Percentiles rank a stretch among this genome's conserved stretches.
phyloP scores from a whole-genome alignment of 2,113 vertebrate species.

The Ramphastos sulfuratus region DNA sequence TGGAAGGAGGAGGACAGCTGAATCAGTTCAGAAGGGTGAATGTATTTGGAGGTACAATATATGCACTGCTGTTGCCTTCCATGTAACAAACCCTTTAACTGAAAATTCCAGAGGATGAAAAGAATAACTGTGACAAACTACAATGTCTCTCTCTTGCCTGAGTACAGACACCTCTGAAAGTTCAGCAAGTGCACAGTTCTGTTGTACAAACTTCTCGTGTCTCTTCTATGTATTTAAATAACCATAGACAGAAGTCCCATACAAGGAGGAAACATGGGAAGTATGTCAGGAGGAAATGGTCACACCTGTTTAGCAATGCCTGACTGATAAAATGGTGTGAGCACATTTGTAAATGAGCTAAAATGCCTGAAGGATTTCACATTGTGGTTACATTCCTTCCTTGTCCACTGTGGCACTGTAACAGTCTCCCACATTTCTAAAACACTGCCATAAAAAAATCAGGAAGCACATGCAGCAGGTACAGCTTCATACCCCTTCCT shows the following conservation, averaged over 20 bases:
- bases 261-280: neutral
- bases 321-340: slow-evolving; percentile 62
- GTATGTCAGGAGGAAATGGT: slow-evolving; percentile 18
- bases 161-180: neutral
- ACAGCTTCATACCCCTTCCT: neutral
- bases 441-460: slow-evolving; percentile 50
- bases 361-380: slow-evolving; percentile 59
- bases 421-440: slow-evolving; percentile 64
- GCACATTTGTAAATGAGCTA: slow-evolving; percentile 42
- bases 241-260: neutral
- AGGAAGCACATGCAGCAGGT: slow-evolving; percentile 48
- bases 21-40: slow-evolving; percentile 3
- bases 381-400: slow-evolving; percentile 17
- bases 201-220: neutral
- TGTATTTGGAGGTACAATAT: neutral
- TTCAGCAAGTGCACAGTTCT: neutral
- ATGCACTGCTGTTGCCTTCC: neutral
- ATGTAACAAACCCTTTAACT: neutral
- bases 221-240: neutral
- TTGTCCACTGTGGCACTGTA: slow-evolving; percentile 14
- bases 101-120: neutral
- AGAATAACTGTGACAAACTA: neutral
- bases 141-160: neutral
- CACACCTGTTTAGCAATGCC: slow-evolving; percentile 56
- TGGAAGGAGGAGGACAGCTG: neutral